Base-by-base conservation (phyloP, 2,797 vertebrate species). In the Craterocephalus amniculus region DNA sequence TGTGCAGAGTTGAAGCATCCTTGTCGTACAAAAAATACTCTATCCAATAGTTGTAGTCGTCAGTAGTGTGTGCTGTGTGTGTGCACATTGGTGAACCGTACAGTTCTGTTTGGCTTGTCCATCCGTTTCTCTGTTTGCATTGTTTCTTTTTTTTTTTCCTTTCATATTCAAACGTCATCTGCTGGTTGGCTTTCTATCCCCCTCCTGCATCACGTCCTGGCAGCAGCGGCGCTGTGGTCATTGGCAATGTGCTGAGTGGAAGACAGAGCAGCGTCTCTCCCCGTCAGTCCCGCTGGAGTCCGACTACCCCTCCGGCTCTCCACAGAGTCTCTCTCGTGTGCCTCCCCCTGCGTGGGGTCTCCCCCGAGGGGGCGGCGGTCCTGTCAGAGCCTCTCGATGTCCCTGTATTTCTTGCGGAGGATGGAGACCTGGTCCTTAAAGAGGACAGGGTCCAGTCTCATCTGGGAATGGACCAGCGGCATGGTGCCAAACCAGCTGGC, bases 401-500 rank as follows among this genome's bases (percentile, higher is more conserved):
- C 97, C 91, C 96, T 96, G 92, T 99, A 99, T 89, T 99, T 99
- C 95, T 99, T 99, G 84, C 97, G 96, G 87, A 99, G 94, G 82
- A 99, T 99, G 80, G 98, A 99, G 85, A 99, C 98, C 94, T 99
- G 98, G 94, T 99, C 98, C 95, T 98, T 99, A 88, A 99, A 99
- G 83, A 99, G 96, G 84, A 99, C 95, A 0, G 97, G 98, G 89
- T 99, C 98, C 69, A 99, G 95, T 87, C 97, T 96, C 97, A 98
- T 98, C 94, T 97, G 97, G 51, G 98, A 99, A 91, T 98, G 96
- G 90, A 97, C 96, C 92, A 99, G 95, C 72, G 97, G 97, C 98
- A 99, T 99, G 93, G 94, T 95, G 96, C 98, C 98, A 97, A 99
- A 99, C 97, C 97, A 99, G 96, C 96, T 98, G 97, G 98, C 96